Percentiles rank a stretch among this genome's conserved stretches.
Conservation (phyloP, 2,888 invertebrate species). For the Agrochola macilenta region DNA sequence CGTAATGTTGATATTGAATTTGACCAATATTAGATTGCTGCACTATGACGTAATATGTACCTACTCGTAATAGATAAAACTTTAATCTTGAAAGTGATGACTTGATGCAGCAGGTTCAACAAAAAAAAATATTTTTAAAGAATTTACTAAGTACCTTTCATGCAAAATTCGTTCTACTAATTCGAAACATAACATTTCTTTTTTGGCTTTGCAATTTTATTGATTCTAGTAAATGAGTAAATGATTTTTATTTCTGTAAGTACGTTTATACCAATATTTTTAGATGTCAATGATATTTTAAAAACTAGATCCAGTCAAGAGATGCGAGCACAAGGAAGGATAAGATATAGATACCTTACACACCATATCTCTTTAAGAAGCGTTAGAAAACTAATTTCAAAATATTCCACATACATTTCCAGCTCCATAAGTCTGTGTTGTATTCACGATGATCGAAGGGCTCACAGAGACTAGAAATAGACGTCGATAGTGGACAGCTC, state of each 20-base stretch:
- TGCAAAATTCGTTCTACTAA: neutral
- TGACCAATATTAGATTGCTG: neutral
- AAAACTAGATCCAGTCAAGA: neutral
- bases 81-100: neutral
- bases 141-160: neutral
- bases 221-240: neutral
- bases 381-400: neutral
- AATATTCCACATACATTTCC: slow-evolving; percentile 30
- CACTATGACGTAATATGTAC: neutral
- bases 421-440: slow-evolving; percentile 32
- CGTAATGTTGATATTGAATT: neutral
- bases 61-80: neutral
- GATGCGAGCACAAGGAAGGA: neutral
- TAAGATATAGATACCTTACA: neutral
- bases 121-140: too few species aligned
- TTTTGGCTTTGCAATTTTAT: neutral
- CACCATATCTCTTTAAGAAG: neutral
- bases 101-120: too few species aligned
- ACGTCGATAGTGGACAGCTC: slow-evolving; percentile 46
- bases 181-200: neutral
- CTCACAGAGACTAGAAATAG: slow-evolving; percentile 60
- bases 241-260: neutral
- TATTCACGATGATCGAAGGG: slow-evolving; percentile 58
- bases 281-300: neutral
- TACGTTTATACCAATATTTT: neutral